Evolutionary conservation across 1,140 invertebrate species (phyloP).

Genomic region (Thaumetopoea pityocampa): DNA sequence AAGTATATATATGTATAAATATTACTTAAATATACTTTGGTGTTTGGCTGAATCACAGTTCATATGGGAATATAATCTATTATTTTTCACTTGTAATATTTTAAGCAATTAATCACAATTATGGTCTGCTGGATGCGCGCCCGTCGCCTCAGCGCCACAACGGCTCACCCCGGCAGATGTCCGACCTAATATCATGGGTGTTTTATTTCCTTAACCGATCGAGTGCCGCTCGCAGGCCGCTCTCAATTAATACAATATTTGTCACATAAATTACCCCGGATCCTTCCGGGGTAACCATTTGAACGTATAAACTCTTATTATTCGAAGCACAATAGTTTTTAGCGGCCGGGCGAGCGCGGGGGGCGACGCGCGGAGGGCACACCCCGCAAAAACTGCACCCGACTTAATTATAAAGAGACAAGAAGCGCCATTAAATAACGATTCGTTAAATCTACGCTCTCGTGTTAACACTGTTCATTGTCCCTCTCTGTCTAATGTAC

Average conservation of each 20-base stretch:
- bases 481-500: conserved; percentile 32
- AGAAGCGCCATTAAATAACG: conserved; percentile 72
- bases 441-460: conserved; percentile 73
- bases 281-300: conserved; percentile 48
- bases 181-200: conserved; percentile 52
- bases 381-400: conserved; percentile 70
- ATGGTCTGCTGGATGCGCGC: too few relatives aligned
- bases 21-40: too few relatives aligned
- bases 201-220: conserved; percentile 48
- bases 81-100: too few relatives aligned
- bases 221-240: conserved; percentile 30
- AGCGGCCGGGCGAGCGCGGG: conserved; percentile 19
- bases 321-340: conserved; percentile 49
- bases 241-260: conserved; percentile 71
- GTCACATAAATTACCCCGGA: conserved; percentile 59
- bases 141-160: too few relatives aligned
- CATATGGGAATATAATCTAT: too few relatives aligned
- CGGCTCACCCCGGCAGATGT: conserved; percentile 19
- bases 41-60: too few relatives aligned
- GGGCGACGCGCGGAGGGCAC: conserved; percentile 19
- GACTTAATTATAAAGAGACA: conserved; percentile 76
- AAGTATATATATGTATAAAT: too few relatives aligned
- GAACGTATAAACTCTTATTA: conserved; percentile 46
- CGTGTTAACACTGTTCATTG: conserved; percentile 57
- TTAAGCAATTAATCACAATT: too few relatives aligned